Conservation (phyloP, 1,140 invertebrate species). For the Drosophila sucinea region DNA sequence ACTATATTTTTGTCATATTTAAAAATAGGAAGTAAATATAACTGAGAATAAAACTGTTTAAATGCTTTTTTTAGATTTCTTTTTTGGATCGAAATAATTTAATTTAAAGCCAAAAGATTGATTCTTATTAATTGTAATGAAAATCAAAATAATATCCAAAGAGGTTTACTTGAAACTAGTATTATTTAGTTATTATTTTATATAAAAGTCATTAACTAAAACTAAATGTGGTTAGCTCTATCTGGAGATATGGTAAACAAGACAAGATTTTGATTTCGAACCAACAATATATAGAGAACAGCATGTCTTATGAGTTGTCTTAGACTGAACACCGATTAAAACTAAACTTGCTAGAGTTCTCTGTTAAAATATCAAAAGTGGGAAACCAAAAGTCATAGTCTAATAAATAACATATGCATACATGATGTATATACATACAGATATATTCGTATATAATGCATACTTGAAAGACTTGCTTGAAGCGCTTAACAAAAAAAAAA, state of each 20-base stretch:
- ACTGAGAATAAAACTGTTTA: neutral
- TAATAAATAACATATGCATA: constrained; percentile 1
- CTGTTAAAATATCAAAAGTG: neutral
- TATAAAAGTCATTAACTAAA: too few species aligned
- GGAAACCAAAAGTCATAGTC: neutral
- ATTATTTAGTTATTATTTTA: too few species aligned
- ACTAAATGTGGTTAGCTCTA: too few species aligned
- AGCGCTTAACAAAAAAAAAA: constrained; percentile 29
- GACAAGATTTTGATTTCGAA: neutral
- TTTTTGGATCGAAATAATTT: neutral
- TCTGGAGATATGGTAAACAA: neutral
- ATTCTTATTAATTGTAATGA: too few species aligned
- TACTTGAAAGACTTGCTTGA: constrained; percentile 25
- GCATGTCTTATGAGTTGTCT: neutral
- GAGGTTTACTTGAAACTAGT: too few species aligned
- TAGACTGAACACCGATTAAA: neutral
- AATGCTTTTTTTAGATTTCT: neutral
- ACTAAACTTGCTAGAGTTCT: neutral
- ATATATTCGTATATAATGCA: constrained; percentile 20
- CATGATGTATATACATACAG: constrained; percentile 4
- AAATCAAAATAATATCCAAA: too few species aligned
- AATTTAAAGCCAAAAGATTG: too few species aligned
- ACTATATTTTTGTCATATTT: neutral
- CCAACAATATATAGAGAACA: neutral
- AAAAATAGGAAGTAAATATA: neutral